Base-by-base conservation (phyloP, 2,797 vertebrate genomes). In the Natrix natrix region DNA sequence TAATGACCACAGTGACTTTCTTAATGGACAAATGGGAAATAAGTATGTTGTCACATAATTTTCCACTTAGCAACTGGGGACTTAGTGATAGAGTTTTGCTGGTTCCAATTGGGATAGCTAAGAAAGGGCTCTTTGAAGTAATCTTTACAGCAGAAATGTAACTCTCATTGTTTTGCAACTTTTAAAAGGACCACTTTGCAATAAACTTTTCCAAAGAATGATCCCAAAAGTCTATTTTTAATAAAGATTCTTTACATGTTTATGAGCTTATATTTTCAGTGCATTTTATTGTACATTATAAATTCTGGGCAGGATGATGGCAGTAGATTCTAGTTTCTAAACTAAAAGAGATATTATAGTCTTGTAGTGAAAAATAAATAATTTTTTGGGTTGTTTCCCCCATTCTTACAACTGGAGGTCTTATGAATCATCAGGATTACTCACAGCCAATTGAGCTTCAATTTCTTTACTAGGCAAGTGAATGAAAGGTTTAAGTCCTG, bases 401-500 rank as follows among this genome's bases (percentile, higher is more conserved):
- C 86, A 94, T 28, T 22, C 43, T 92, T 90, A 32, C 91, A n/a
- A 32, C 37, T 13, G 48, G 78, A 92, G 92, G 91, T 94, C 91
- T 88, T 89, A 89, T 95, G 95, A 93, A 92, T 94, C 93, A 95
- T 52, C 78, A 93, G 95, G 3, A 4, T 95, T 95, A 92, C 91
- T 89, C 74, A 59, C 54, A 69, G 91, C 96, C 95, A 93, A 97
- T 96, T 93, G 93, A 94, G 91, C 96, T 96, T 93, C 95, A 95
- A 96, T 96, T 96, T 97, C 96, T 97, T 37, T 96, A 97, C 96
- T 97, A 96, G 96, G 95, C 96, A 98, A 98, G 93, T 93, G 93
- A 96, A 97, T 96, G 95, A 97, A 97, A 97, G 96, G 95, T 95
- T 96, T 96, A 96, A 97, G 96, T 96, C 93, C 95, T 97, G 97